phyloP scores from a whole-genome alignment of 2,888 invertebrate genomes.

The Caenorhabditis wallacei region DNA sequence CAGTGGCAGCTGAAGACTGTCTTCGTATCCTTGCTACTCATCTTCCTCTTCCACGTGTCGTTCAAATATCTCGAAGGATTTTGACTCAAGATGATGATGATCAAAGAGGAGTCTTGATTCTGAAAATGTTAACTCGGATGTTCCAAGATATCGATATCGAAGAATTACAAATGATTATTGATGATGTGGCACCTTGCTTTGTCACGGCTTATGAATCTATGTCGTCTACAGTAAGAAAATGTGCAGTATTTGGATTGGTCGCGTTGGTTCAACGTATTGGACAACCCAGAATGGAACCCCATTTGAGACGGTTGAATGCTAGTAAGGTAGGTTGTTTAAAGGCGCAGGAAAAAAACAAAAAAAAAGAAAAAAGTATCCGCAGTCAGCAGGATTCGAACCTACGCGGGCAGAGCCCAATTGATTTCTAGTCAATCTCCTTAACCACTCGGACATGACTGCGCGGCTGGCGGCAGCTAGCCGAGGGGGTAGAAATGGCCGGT shows the following conservation, averaged over 20 bases:
- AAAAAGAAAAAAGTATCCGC: background rate
- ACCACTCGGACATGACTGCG: slow-evolving; percentile 82
- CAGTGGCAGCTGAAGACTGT: slow-evolving; percentile 59
- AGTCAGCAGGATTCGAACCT: slow-evolving; percentile 62
- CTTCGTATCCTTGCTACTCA: slow-evolving; percentile 56
- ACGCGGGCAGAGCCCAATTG: slow-evolving; percentile 83
- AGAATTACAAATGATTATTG: slow-evolving; percentile 47
- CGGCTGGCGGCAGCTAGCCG: background rate
- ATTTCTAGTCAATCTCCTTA: slow-evolving; percentile 83
- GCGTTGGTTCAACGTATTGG: slow-evolving; percentile 53
- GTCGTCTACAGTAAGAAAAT: slow-evolving; percentile 51
- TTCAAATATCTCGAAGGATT: slow-evolving; percentile 30
- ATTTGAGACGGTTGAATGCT: slow-evolving; percentile 52
- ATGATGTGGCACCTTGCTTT: slow-evolving; percentile 59
- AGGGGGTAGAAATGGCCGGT: background rate
- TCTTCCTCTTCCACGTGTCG: slow-evolving; percentile 51
- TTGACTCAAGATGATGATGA: slow-evolving; percentile 60
- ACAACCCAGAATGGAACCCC: slow-evolving; percentile 46
- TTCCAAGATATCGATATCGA: slow-evolving; percentile 60
- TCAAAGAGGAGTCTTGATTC: slow-evolving; percentile 37
- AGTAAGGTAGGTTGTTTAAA: slow-evolving; percentile 28
- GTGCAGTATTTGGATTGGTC: slow-evolving; percentile 60
- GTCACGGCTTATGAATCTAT: slow-evolving; percentile 53
- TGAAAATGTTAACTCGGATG: slow-evolving; percentile 64
- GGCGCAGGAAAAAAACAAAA: no score